Evolutionary conservation across 2,113 vertebrate genomes (phyloP), one percentile per base, ranked within the genome.

Genomic region (Neodontobutis hainanensis): DNA sequence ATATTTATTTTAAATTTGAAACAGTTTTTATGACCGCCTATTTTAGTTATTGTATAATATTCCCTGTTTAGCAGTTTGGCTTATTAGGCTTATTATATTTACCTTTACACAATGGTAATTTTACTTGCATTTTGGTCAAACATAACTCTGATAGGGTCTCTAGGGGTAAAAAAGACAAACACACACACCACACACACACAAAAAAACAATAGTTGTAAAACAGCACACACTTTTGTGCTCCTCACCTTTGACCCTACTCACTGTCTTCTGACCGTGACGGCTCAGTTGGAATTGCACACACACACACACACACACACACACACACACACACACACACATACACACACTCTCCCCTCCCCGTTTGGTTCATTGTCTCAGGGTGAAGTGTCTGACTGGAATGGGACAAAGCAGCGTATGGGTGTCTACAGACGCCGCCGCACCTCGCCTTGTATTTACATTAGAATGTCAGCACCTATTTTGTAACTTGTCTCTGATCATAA

Each of bases 311-410:
- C 19, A 27, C 19, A 27, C 19, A 27, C 19, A 27, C 19, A 27
- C 19, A 27, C 19, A 27, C 19, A 84, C 70, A 49, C 45, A 15
- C 15, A 11, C 60, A 32, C 45, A 7, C 46, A 5, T 5, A 3
- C 40, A 6, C 45, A 36, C 11, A 4, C 3, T 7, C 7, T 11
- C 44, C 15, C 42, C 50, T 15, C 10, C 48, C 2, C 15, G 32
- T 38, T 34, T 15, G 48, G 15, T 85, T 91, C 91, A 92, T 95
- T 95, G 94, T 96, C 95, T 95, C 91, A 38, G 94, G 92, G 93
- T 95, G 94, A 95, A 83, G 92, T 77, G 93, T 93, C 89, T 90
- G 89, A 94, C 91, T 91, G 89, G 88, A 92, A 88, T 78, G 5
- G 50, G 92, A 94, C 93, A 97, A 95, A 95, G 89, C 81, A 73